Conservation (phyloP, 2,797 vertebrate species). For the Poeciliopsis turneri region DNA sequence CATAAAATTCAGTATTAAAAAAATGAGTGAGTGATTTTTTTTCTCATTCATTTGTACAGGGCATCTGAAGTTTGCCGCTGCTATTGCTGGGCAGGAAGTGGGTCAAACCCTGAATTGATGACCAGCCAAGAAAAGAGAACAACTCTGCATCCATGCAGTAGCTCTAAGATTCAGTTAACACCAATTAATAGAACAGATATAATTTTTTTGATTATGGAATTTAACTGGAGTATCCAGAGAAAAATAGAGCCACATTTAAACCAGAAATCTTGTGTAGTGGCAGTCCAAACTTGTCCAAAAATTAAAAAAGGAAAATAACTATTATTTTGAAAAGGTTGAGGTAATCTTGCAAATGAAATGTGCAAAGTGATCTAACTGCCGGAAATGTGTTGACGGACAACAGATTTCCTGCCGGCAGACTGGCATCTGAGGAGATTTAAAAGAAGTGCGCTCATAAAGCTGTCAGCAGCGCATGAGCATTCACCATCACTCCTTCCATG, state of each 20-base stretch:
- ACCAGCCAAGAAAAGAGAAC: not conserved
- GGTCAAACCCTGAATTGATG: not conserved
- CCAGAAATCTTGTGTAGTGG: not conserved
- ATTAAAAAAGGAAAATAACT: not conserved
- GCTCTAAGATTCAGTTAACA: not conserved
- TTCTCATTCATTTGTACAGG: not conserved
- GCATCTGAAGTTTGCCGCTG: not conserved
- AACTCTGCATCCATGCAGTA: not conserved
- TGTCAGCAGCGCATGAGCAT: conserved; percentile 60
- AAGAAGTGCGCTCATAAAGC: conserved; percentile 64
- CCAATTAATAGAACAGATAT: not conserved
- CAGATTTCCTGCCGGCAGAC: conserved; percentile 52
- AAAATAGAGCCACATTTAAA: not conserved
- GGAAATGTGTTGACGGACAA: conserved; percentile 49
- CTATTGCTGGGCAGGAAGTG: not conserved
- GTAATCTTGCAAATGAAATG: conserved; percentile 22
- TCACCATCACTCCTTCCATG: conserved; percentile 48
- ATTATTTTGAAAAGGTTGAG: conserved; percentile 23
- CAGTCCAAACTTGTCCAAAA: not conserved
- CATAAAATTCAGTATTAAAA: no score
- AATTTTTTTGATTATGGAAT: not conserved
- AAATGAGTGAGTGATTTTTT: no score
- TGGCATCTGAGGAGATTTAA: conserved; percentile 54
- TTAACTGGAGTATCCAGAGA: not conserved
- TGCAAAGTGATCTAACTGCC: conserved; percentile 25